phyloP scores from a whole-genome alignment of 2,797 vertebrate genomes.

The Pampus argenteus region DNA sequence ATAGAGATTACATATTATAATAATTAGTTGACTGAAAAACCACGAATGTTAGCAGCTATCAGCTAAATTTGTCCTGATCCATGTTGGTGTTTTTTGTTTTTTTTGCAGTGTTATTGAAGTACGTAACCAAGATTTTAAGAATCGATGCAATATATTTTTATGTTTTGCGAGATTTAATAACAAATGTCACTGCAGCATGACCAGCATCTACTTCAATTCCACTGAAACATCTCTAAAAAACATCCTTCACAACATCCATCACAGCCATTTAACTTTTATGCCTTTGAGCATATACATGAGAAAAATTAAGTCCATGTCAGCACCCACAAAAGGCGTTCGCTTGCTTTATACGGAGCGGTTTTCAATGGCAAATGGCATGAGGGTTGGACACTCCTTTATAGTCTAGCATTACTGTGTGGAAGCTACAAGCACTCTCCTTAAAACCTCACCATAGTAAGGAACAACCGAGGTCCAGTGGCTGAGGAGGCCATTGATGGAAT shows the following conservation, averaged over 20 bases:
- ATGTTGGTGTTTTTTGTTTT: not conserved
- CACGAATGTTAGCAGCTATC: not conserved
- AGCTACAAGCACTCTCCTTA: constrained; percentile 49
- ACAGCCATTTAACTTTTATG: not conserved
- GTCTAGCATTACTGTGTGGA: constrained; percentile 28
- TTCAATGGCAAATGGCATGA: constrained; percentile 38
- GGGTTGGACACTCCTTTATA: constrained; percentile 40
- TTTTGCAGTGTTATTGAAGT: not conserved
- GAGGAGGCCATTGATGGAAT: constrained; percentile 79
- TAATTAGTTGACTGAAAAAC: constrained; percentile 27
- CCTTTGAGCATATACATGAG: constrained; percentile 24
- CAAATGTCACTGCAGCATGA: not conserved
- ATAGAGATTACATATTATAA: constrained; percentile 31
- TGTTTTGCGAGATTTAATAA: not conserved
- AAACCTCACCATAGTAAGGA: constrained; percentile 43
- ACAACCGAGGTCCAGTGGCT: constrained; percentile 59
- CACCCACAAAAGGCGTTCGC: constrained; percentile 43
- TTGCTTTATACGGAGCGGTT: constrained; percentile 29
- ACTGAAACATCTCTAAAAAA: not conserved
- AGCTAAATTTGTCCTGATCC: not conserved
- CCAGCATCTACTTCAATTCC: constrained; percentile 20
- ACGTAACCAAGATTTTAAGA: not conserved
- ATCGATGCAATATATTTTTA: not conserved
- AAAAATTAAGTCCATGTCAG: constrained; percentile 47
- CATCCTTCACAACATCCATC: not conserved